Evolutionary conservation across 23 tunicate species (phyloP).

Genomic region (Ciona savignyi): DNA sequence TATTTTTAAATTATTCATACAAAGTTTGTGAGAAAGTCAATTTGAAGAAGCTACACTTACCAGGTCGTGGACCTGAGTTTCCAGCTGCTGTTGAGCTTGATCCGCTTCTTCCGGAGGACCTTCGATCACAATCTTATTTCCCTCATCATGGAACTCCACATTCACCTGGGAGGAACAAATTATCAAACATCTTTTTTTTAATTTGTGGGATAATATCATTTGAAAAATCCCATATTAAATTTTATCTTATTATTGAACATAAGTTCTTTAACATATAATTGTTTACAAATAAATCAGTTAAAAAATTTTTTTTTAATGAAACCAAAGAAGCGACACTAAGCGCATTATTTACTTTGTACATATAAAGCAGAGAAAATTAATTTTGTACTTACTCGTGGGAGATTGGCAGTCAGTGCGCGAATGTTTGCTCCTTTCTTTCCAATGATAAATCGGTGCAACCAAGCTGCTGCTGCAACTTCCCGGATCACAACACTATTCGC

Average conservation of each 20-base stretch:
- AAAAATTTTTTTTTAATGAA: not conserved
- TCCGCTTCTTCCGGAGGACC: slow-evolving; percentile 89
- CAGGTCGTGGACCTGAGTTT: slow-evolving; percentile 53
- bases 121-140: slow-evolving; percentile 61
- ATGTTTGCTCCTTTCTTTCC: slow-evolving; percentile 93
- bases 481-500: slow-evolving; percentile 86
- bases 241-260: too few species aligned
- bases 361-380: not conserved
- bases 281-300: not conserved
- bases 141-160: slow-evolving; percentile 71
- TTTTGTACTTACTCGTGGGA: slow-evolving; percentile 43
- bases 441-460: slow-evolving; percentile 96
- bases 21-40: not conserved
- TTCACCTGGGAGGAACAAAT: slow-evolving; percentile 47
- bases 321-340: not conserved
- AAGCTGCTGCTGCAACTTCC: slow-evolving; percentile 68
- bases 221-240: too few species aligned
- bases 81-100: slow-evolving; percentile 47
- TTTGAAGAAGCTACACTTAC: slow-evolving; percentile 12
- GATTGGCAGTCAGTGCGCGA: slow-evolving; percentile 50
- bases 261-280: not conserved
- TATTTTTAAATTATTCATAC: too few species aligned
- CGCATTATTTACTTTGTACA: not conserved
- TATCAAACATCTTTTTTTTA: not conserved
- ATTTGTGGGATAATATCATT: not conserved